These are phyloP conservation scores for Calephelis nemesis DNA, from an alignment of 1,140 invertebrate species.

Conservation along the genomic window DNA sequence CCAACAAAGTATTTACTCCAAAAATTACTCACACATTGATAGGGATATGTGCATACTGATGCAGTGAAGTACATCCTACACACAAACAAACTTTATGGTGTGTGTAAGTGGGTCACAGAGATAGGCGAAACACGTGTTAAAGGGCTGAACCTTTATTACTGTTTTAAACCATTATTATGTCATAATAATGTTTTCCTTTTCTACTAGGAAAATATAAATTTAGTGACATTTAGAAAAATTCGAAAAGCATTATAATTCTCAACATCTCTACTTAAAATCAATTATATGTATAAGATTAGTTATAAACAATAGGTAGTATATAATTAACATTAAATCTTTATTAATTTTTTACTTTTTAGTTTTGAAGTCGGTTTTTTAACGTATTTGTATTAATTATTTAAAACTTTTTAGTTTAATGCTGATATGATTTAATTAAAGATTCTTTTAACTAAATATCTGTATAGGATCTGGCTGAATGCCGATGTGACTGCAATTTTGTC, in stretches of 20 bases:
- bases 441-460: too few species aligned
- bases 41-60: constrained; percentile 41
- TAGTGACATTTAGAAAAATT: background rate
- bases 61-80: constrained; percentile 38
- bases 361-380: too few species aligned
- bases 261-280: background rate
- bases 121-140: constrained; percentile 73
- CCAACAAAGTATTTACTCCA: constrained; percentile 49
- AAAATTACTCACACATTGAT: constrained; percentile 51
- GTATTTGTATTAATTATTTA: too few species aligned
- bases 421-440: too few species aligned
- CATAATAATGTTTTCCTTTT: background rate
- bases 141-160: constrained; percentile 62
- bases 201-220: background rate
- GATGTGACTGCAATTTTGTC: too few species aligned
- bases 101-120: constrained; percentile 73
- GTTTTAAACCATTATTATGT: constrained; percentile 36
- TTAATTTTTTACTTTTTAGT: too few species aligned
- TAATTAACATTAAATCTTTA: too few species aligned
- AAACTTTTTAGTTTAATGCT: too few species aligned
- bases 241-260: too few species aligned
- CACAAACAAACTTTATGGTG: constrained; percentile 38
- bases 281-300: too few species aligned
- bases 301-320: too few species aligned
- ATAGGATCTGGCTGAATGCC: too few species aligned